Evolutionary conservation across 2,797 vertebrate genomes (phyloP).

Genomic region (Harpagifer antarcticus): DNA sequence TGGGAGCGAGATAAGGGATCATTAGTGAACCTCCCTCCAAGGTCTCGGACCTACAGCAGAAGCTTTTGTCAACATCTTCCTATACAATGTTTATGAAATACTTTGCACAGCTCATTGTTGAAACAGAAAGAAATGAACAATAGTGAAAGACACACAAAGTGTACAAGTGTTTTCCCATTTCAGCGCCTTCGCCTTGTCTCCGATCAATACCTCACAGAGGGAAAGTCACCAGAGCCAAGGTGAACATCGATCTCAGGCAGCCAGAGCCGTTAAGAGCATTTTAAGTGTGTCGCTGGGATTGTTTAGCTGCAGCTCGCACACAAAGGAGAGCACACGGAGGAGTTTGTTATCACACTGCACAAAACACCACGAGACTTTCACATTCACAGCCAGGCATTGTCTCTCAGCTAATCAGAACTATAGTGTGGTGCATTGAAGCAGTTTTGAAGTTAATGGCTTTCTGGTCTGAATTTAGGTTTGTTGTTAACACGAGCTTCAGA

Average conservation of each 20-base stretch:
- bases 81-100: constrained; percentile 5
- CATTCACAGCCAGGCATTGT: constrained; percentile 16
- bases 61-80: constrained; percentile 6
- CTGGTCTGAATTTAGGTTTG: too few relatives aligned
- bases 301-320: constrained; percentile 34
- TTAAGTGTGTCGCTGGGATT: constrained; percentile 63
- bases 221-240: constrained; percentile 73
- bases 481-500: too few relatives aligned
- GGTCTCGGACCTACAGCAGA: constrained; percentile 16
- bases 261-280: constrained; percentile 62
- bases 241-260: constrained; percentile 72
- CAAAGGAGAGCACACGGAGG: constrained; percentile 22
- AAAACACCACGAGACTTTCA: constrained; percentile 32
- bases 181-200: constrained; percentile 25
- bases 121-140: constrained; percentile 18
- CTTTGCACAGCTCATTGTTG: not conserved
- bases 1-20: constrained; percentile 29
- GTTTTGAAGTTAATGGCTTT: too few relatives aligned
- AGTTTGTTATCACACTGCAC: constrained; percentile 37
- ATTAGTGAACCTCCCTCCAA: constrained; percentile 45
- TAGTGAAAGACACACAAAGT: constrained; percentile 25
- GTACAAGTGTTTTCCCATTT: constrained; percentile 39
- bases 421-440: not conserved
- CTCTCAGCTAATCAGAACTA: constrained; percentile 20
- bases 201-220: constrained; percentile 64